Percentiles rank a stretch among this genome's conserved stretches.
phyloP scores from a whole-genome alignment of 2,888 invertebrate species.

The Philereme transversata region DNA sequence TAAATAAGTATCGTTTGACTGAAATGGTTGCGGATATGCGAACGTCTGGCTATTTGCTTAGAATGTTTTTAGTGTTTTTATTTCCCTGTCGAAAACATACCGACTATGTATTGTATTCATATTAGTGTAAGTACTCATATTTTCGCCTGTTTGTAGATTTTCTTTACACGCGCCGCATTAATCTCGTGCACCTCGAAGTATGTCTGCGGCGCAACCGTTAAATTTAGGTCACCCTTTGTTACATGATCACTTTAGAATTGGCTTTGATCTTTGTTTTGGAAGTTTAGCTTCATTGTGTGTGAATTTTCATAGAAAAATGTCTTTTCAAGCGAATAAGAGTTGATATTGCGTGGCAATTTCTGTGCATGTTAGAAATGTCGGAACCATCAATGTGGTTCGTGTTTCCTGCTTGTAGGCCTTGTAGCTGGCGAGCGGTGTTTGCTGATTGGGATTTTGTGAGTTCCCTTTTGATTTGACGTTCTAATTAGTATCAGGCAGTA shows the following conservation, averaged over 20 bases:
- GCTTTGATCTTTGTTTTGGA: constrained; percentile 30
- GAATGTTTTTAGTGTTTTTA: too few relatives aligned
- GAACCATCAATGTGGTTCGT: constrained; percentile 13
- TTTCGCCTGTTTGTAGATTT: constrained; percentile 1
- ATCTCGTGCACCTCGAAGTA: constrained; percentile 17
- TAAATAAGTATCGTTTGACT: constrained; percentile 48
- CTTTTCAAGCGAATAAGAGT: too few relatives aligned
- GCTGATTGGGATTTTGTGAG: constrained; percentile 9
- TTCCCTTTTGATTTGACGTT: constrained; percentile 31
- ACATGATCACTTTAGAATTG: constrained; percentile 34
- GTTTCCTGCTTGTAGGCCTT: constrained; percentile 15
- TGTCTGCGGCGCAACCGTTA: constrained; percentile 23
- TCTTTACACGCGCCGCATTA: constrained; percentile 16
- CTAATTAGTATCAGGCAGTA: constrained; percentile 26
- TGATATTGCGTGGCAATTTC: too few relatives aligned
- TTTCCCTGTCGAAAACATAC: too few relatives aligned
- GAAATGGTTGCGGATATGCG: constrained; percentile 17
- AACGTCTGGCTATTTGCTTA: neutral
- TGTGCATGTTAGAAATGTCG: neutral
- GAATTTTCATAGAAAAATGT: constrained; percentile 6
- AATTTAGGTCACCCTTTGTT: constrained; percentile 45
- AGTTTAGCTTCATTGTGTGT: constrained; percentile 20
- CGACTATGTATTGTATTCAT: too few relatives aligned
- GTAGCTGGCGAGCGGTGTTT: constrained; percentile 1
- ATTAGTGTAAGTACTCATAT: too few relatives aligned